Conservation (phyloP, 1,140 invertebrate species). For the Atopsyche davidsoni region DNA sequence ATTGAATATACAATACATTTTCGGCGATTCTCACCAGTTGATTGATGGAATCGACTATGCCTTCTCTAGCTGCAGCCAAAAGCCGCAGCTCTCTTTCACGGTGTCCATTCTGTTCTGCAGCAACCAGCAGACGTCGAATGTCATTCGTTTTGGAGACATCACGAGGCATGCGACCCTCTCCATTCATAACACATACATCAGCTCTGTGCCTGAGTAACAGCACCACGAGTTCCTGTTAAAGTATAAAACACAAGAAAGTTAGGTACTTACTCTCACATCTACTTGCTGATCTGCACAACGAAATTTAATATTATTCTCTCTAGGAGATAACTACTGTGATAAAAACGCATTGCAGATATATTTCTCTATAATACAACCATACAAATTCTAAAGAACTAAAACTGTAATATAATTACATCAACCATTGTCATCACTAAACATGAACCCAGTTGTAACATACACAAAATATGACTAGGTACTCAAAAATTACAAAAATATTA, state of each 20-base stretch:
- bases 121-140: slow-evolving; percentile 53
- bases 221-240: slow-evolving; percentile 61
- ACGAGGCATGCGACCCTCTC: slow-evolving; percentile 53
- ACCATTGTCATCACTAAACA: too few relatives aligned
- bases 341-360: too few relatives aligned
- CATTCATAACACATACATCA: slow-evolving; percentile 66
- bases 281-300: too few relatives aligned
- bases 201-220: slow-evolving; percentile 62
- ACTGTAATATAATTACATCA: too few relatives aligned
- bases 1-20: too few relatives aligned
- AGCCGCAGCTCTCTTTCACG: slow-evolving; percentile 48
- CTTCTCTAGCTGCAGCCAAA: slow-evolving; percentile 55
- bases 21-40: slow-evolving; percentile 53
- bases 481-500: slow-evolving; percentile 4
- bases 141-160: slow-evolving; percentile 52
- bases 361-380: too few relatives aligned
- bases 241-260: slow-evolving; percentile 5
- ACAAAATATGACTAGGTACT: too few relatives aligned
- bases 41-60: slow-evolving; percentile 51
- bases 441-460: too few relatives aligned
- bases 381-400: too few relatives aligned
- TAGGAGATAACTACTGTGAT: too few relatives aligned
- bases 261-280: not conserved
- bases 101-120: slow-evolving; percentile 54
- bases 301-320: too few relatives aligned